phyloP scores from a whole-genome alignment of 2,888 invertebrate species.

The Sepiola atlantica region DNA sequence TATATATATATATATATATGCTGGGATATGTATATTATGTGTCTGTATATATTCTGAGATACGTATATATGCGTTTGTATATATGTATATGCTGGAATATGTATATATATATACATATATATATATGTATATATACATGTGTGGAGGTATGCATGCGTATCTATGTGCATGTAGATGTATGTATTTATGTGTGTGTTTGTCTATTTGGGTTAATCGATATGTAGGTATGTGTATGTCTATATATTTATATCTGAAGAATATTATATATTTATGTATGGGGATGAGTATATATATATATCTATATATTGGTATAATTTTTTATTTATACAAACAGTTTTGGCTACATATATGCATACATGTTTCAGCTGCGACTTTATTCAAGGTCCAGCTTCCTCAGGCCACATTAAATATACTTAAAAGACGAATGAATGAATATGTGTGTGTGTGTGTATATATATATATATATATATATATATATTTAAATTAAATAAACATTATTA shows the following conservation, averaged over 20 bases:
- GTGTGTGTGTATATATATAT: background rate
- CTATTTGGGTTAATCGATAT: background rate
- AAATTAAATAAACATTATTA: too few species aligned
- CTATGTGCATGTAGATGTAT: background rate
- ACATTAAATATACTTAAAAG: too few species aligned
- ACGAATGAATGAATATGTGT: background rate
- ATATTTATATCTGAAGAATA: background rate
- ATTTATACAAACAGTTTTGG: too few species aligned
- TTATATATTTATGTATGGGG: too few species aligned
- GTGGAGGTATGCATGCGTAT: too few species aligned
- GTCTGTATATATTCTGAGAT: background rate
- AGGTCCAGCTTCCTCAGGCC: too few species aligned
- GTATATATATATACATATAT: background rate
- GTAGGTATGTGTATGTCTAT: background rate
- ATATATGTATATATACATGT: background rate
- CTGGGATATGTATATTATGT: background rate
- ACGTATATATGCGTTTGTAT: background rate
- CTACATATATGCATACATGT: too few species aligned
- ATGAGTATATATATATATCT: too few species aligned
- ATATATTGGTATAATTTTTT: too few species aligned
- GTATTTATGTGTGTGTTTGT: background rate
- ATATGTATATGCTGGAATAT: too few species aligned
- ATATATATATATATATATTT: conserved; percentile 35
- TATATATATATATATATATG: conserved; percentile 23
- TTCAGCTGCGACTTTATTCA: too few species aligned